Evolutionary conservation across 2,888 invertebrate genomes (phyloP), one percentile per base, ranked within the genome.

Genomic region (Sphaerophoria rueppellii): DNA sequence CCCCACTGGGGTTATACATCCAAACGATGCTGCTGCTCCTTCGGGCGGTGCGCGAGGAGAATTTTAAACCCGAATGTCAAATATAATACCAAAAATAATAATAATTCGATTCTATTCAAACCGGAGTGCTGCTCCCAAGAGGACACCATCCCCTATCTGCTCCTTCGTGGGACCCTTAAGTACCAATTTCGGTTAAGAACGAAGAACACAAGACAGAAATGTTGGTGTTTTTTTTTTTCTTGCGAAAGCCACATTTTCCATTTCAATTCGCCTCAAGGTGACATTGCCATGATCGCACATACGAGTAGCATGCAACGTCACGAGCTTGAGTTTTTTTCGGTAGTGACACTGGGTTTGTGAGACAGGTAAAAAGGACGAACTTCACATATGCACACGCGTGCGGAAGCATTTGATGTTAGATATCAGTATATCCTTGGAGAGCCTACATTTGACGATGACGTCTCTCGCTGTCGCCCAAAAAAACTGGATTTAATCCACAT

Each of bases 401-500:
- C 2, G 43, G 11, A 2, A 11, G 43, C 12, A 43, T 43, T 43
- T 43, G 24, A 24, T 24, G 24, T 24, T 24, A 24, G 24, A n/a
- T n/a, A n/a, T n/a, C n/a, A n/a, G n/a, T n/a, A n/a, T 43, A 43
- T 43, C 40, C 11, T 40, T 60, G 6, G 16, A 16, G 40, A 12
- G 16, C 6, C 16, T 37, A 7, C 24, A 16, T 4, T 4, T 4
- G 11, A 32, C 11, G 12, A 11, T 5, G 12, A 40, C 11, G 6
- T 12, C 40, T 24, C 24, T 40, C 55, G 24, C 24, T 24, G 24
- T 2, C 24, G 24, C 2, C 1, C 24, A 24, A 24, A 14, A 70
- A 58, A 75, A 80, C 70, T 75, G 70, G 58, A 80, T 80, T 80
- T 75, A 75, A 75, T 65, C 70, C 52, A 61, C 61, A 50, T 50